Evolutionary conservation across 2,888 invertebrate genomes (phyloP), one percentile per base, ranked within the genome.

Genomic region (Bimastos eiseni): DNA sequence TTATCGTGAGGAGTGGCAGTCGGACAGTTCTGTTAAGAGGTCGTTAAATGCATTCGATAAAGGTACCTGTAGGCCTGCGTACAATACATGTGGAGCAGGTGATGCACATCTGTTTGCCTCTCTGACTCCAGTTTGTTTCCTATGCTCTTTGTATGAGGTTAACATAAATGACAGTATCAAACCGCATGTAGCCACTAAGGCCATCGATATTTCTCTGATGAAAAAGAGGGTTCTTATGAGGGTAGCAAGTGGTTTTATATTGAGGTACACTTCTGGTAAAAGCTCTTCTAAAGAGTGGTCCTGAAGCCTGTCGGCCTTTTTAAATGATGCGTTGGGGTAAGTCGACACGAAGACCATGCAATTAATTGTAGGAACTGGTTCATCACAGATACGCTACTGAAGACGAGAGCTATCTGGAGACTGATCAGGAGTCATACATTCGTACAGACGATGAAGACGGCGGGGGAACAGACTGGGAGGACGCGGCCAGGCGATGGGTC

Each of bases 401-500:
- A 91, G 94, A 95, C 17, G 94, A 94, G 88, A 94, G 94, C 84
- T 94, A 93, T 91, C 92, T 94, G 19, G 94, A 94, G 91, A 94
- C 94, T 33, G 95, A 95, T 91, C 95, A 94, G 70, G 95, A 95
- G 90, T 95, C 95, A 6, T 95, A 95, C 93, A 95, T 95, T 89
- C 94, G 95, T 34, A 95, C 95, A 33, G 95, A 95, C 89, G 96
- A 96, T 92, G 96, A 96, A 91, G 96, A 96, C 44, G 96, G 95
- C n/a, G 96, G 96, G 24, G 95, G 95, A 91, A 94, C 96, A 33
- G 96, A 96, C 92, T 97, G 96, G 96, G 96, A 96, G 93, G 96
- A 97, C 93, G 96, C 96, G 34, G 96, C 96, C 93, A 96, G 96
- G 93, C 95, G 96, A 93, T 97, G 96, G 96, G 96, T 96, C 92